Base-by-base conservation (phyloP, 1,140 invertebrate genomes). In the Plutomurus gul region DNA sequence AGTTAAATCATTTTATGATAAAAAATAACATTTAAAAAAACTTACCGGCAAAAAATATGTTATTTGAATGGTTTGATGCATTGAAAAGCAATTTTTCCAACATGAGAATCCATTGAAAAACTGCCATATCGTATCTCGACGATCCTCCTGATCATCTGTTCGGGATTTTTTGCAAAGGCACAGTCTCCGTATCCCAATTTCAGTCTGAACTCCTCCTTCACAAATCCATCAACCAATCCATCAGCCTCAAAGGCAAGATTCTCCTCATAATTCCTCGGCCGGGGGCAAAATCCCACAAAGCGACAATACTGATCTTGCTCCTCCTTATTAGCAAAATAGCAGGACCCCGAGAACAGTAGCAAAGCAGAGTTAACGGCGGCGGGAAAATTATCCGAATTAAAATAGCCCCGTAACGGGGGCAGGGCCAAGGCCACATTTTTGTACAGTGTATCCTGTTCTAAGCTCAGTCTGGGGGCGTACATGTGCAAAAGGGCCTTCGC, bases 231-330 rank as follows among this genome's bases (percentile, higher is more conserved):
- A 25, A 75, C 13, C 8, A 79, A 65, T 65, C 78, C 78, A 20
- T 75, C 65, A 3, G 7, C 1, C 7, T 77, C 20, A 49, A 73
- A 76, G 0, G 25, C 75, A 49, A 27, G n/a, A 4, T 77, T 49
- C 11, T 76, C 65, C 27, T 72, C 74, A 6, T 18, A 8, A 11
- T 36, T 51, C 5, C 77, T 33, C 10, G 71, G 73, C 25, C 37
- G 16, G 7, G 60, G 79, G 18, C 47, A 49, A 36, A 77, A 70
- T 18, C 75, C 75, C 6, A 51, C 18, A 47, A 77, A 75, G 4
- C 25, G 30, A 13, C 75, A 77, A 36, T 73, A 81, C 10, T 65
- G 71, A 18, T 60, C 71, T 43, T 81, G 70, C 39, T 81, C 79
- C 4, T n/a, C 22, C 18, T 49, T 46, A 16, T 39, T 7, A 0